These are phyloP conservation scores for Dendropsophus ebraccatus DNA, from an alignment of 2,113 vertebrate genomes.

Conservation along the genomic window DNA sequence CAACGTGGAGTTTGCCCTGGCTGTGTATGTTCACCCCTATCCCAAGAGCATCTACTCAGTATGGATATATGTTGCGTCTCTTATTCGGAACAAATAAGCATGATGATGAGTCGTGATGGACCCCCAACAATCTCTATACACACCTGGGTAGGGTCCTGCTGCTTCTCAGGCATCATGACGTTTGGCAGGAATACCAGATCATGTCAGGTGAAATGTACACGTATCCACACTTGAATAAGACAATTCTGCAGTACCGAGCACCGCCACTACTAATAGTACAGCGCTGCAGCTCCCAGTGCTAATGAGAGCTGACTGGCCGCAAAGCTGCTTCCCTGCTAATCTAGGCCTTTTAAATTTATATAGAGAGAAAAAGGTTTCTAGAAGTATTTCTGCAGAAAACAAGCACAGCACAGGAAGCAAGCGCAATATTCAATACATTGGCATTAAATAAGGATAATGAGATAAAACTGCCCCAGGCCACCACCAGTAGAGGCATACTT, in stretches of 20 bases:
- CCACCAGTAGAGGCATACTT: too few species aligned
- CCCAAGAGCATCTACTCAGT: constrained; percentile 90
- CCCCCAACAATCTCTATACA: neutral
- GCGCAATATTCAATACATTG: too few species aligned
- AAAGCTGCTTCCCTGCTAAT: too few species aligned
- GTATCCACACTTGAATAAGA: too few species aligned
- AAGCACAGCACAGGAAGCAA: too few species aligned
- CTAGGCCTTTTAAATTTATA: too few species aligned
- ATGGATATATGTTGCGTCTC: constrained; percentile 95
- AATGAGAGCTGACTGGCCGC: too few species aligned
- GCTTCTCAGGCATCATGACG: neutral
- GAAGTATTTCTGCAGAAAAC: too few species aligned
- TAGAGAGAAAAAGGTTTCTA: too few species aligned
- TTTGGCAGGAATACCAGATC: neutral
- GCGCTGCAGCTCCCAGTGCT: neutral
- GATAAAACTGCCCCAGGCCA: too few species aligned
- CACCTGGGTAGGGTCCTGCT: neutral
- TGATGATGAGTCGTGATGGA: neutral
- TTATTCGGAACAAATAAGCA: constrained; percentile 75
- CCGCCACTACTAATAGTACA: neutral
- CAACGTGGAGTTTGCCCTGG: constrained; percentile 91
- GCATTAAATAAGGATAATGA: too few species aligned
- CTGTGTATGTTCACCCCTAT: constrained; percentile 91
- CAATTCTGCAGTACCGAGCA: neutral
- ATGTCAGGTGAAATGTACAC: neutral